phyloP scores from a whole-genome alignment of 2,888 invertebrate species.

The Polyommatus icarus region DNA sequence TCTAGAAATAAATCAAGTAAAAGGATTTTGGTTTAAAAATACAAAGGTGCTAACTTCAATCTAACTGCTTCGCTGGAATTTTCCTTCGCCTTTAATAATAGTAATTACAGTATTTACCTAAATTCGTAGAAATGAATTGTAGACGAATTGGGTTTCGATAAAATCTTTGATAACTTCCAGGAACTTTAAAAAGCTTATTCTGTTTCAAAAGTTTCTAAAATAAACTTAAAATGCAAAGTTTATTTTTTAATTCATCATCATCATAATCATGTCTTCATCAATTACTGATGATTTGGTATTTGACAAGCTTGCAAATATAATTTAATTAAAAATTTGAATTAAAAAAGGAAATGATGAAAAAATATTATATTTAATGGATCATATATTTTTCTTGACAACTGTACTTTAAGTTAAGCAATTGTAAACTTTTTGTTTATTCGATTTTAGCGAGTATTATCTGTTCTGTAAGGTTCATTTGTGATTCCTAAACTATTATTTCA shows the following conservation, averaged over 20 bases:
- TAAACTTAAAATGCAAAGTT: neutral
- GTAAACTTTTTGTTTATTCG: slow-evolving; percentile 13
- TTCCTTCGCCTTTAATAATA: slow-evolving; percentile 8
- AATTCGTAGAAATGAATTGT: slow-evolving; percentile 1
- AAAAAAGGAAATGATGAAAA: no score
- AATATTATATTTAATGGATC: neutral
- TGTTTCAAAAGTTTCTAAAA: neutral
- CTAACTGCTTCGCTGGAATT: neutral
- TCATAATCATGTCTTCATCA: no score
- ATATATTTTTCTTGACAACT: neutral
- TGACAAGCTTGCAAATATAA: no score
- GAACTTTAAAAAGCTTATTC: neutral
- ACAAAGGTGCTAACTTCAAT: slow-evolving; percentile 15
- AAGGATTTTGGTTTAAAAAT: neutral
- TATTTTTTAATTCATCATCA: no score
- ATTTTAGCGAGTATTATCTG: slow-evolving; percentile 22
- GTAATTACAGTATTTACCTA: slow-evolving; percentile 3
- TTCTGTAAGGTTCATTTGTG: slow-evolving; percentile 28
- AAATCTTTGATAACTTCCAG: neutral
- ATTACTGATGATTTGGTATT: no score
- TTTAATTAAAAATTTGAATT: no score
- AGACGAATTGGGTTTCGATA: neutral
- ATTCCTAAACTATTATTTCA: neutral
- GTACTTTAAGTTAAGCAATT: slow-evolving; percentile 8
- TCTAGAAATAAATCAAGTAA: neutral